Evolutionary conservation across 2,888 invertebrate genomes (phyloP), one percentile per base, ranked within the genome.

Genomic region (Drosophila subquinaria): DNA sequence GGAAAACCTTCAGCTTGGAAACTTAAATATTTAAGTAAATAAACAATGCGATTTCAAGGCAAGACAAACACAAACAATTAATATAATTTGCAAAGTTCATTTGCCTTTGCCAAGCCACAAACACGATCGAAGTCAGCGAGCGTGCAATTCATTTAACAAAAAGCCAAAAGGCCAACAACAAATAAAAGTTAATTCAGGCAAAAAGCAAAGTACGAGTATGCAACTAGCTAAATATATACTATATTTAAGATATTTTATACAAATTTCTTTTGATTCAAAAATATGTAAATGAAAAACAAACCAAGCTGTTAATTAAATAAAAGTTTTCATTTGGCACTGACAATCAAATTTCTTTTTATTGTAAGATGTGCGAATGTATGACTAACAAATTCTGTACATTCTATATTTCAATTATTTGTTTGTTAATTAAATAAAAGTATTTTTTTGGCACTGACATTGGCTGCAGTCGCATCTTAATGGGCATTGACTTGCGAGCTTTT

Each of bases 41-140:
- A 10, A 38, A 38, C 17, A 30, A 56, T 36, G 30, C 42, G 20
- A 15, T 13, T 36, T 47, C 36, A 63, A 63, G 62, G 62, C 30
- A 27, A 63, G 56, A 20, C 45, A 36, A 55, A 36, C 45, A 33
- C 17, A 15, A 33, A 45, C 33, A 53, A 43, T 43, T 52, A 33
- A 42, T 35, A 36, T 36, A 27, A 30, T 55, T 43, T 45, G 0
- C 17, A 27, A 15, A 17, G 62, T 63, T 63, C 62, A 47, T 56
- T 63, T 56, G 62, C 62, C 62, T 53, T 15, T 52, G 15, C 48
- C 48, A 27, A 33, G 36, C 55, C n/a, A 56, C 35, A 20, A 51
- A 15, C 10, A n/a, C 10, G 27, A 38, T 53, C 15, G 38, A 40
- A 53, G 38, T 43, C 56, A 45, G 35, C 56, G 20, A 56, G 45